These are phyloP conservation scores for Venturia canescens DNA, from an alignment of 1,140 invertebrate species.

Conservation along the genomic window DNA sequence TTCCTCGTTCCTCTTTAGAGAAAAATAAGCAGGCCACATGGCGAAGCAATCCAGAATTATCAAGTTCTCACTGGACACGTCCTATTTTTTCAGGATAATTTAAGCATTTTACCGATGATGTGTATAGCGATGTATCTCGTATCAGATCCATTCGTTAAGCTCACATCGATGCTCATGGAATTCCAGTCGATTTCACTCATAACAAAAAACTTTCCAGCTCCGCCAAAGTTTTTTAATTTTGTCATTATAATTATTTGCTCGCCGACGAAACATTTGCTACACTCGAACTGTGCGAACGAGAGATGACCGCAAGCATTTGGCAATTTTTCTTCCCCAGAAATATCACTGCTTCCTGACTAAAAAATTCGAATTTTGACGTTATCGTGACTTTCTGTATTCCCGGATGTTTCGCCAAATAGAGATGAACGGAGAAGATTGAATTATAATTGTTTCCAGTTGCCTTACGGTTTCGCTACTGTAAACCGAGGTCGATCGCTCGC, in stretches of 20 bases:
- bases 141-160: background rate
- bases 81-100: constrained; percentile 52
- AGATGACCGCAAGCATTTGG: background rate
- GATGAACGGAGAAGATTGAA: no score
- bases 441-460: background rate
- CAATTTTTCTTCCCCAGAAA: background rate
- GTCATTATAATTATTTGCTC: constrained; percentile 54
- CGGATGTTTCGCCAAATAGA: no score
- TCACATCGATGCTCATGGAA: constrained; percentile 62
- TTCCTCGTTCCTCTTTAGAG: constrained; percentile 56
- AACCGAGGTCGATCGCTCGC: background rate
- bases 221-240: constrained; percentile 64
- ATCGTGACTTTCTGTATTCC: background rate
- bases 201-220: constrained; percentile 65
- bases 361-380: background rate
- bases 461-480: constrained; percentile 1
- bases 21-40: constrained; percentile 65
- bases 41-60: constrained; percentile 60
- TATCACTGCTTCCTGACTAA: background rate
- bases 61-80: constrained; percentile 53
- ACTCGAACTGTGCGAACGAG: constrained; percentile 60
- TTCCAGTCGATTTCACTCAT: constrained; percentile 70
- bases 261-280: constrained; percentile 65
- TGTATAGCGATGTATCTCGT: no score
- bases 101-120: constrained; percentile 33